Percentiles rank a stretch among this genome's conserved stretches.
Conservation (phyloP, 1,140 invertebrate genomes). For the Portunus trituberculatus region DNA sequence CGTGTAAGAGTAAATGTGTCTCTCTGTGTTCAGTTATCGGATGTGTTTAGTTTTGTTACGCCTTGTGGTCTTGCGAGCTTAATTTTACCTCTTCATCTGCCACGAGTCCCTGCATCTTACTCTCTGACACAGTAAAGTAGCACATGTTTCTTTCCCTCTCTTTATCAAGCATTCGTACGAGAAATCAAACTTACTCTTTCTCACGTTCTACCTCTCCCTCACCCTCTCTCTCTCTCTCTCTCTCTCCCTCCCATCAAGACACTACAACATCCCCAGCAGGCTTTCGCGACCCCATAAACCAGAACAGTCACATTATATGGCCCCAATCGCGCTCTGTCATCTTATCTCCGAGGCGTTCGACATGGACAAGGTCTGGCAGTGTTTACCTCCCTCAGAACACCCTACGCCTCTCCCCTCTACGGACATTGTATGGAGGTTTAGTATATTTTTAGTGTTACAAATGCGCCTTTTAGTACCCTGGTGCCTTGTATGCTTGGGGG, state of each 20-base stretch:
- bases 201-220: background rate
- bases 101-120: too few species aligned
- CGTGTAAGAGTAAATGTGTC: too few species aligned
- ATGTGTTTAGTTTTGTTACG: too few species aligned
- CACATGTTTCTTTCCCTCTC: background rate
- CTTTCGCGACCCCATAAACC: background rate
- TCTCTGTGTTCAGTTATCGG: too few species aligned
- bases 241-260: background rate
- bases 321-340: background rate
- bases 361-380: background rate
- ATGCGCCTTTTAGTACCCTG: background rate
- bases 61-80: too few species aligned
- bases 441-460: too few species aligned
- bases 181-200: background rate
- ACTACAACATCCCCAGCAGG: background rate
- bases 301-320: slow-evolving; percentile 1
- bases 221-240: background rate
- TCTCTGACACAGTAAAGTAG: too few species aligned
- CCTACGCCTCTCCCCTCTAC: background rate
- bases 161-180: background rate
- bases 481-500: background rate
- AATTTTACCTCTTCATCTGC: too few species aligned
- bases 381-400: background rate
- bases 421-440: background rate
- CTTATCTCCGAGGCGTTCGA: background rate